A percentile compares a stretch with the other conserved stretches of the same genome.
Conservation (phyloP, 2,888 invertebrate genomes). For the Drosophila planitibia region DNA sequence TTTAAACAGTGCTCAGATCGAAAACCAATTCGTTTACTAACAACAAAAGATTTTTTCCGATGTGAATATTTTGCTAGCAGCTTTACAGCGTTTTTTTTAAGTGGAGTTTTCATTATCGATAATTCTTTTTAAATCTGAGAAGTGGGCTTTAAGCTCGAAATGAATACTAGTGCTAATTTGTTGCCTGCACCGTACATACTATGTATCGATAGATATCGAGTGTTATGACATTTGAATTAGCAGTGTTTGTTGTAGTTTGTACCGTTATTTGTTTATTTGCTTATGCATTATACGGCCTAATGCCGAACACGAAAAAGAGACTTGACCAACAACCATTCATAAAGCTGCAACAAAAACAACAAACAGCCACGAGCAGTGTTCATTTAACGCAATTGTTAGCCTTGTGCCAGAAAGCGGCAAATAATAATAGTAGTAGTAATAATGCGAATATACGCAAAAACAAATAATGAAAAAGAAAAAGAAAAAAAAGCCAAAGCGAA, state of each 20-base stretch:
- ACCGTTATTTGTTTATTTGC: conserved; percentile 66
- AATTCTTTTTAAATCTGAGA: background rate
- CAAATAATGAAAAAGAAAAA: conserved; percentile 18
- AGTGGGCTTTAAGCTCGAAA: background rate
- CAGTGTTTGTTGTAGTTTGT: conserved; percentile 49
- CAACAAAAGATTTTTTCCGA: background rate
- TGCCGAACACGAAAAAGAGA: conserved; percentile 37
- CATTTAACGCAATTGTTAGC: conserved; percentile 74
- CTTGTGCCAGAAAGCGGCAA: conserved; percentile 77
- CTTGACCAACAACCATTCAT: conserved; percentile 64
- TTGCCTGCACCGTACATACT: background rate
- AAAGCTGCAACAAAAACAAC: conserved; percentile 44
- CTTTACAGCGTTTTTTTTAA: background rate
- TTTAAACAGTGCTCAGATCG: background rate
- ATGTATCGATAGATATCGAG: conserved; percentile 56
- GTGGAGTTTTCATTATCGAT: background rate
- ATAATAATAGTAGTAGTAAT: conserved; percentile 65
- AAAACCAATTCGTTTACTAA: background rate
- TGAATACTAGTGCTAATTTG: background rate
- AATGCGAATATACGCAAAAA: conserved; percentile 59
- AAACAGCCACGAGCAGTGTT: conserved; percentile 41
- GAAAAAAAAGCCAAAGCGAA: conserved; percentile 15
- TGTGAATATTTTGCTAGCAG: background rate
- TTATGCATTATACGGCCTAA: conserved; percentile 67
- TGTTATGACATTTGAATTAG: conserved; percentile 61